Evolutionary conservation across 2,113 vertebrate species (phyloP).

Genomic region (Cinclus cinclus): DNA sequence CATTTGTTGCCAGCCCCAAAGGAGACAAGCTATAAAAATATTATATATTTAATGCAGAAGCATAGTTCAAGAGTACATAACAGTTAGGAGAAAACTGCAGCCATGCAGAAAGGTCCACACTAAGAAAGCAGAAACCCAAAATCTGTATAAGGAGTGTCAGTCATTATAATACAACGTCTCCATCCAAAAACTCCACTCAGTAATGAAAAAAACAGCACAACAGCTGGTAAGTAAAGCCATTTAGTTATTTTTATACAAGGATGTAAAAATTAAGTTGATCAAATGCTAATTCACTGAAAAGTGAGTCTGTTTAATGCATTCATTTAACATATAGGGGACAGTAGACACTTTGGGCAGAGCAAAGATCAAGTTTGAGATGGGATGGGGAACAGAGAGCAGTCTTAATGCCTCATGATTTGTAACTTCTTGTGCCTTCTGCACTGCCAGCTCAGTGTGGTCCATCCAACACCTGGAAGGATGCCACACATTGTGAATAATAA

Average conservation of each 20-base stretch:
- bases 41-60: not conserved
- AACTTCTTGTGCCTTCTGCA: not conserved
- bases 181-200: not conserved
- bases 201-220: not conserved
- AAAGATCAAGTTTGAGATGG: not conserved
- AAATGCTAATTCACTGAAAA: not conserved
- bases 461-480: not conserved
- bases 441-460: not conserved
- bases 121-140: not conserved
- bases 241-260: not conserved
- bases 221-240: not conserved
- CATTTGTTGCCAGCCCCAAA: not conserved
- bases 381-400: not conserved
- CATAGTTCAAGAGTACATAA: not conserved
- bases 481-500: not conserved
- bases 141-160: not conserved
- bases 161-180: fast-evolving
- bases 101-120: not conserved
- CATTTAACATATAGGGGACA: not conserved
- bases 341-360: not conserved
- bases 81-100: not conserved
- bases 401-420: not conserved
- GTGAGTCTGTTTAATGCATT: not conserved
- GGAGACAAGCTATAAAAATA: not conserved
- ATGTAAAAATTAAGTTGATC: not conserved